phyloP scores from a whole-genome alignment of 1,140 invertebrate species.

The Meloidogyne hapla region DNA sequence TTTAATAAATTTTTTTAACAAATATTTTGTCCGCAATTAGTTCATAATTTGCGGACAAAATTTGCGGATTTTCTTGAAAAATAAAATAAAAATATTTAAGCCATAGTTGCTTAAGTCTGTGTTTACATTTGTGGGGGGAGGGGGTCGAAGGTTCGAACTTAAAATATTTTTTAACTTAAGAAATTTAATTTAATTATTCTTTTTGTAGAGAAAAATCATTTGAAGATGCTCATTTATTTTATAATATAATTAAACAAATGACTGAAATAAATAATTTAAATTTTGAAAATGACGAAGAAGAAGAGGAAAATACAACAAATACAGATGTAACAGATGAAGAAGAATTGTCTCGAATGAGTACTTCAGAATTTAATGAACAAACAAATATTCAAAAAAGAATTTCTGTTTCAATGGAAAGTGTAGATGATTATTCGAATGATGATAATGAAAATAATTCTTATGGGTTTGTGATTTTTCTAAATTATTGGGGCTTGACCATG shows the following conservation, averaged over 20 bases:
- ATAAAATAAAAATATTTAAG: too few species aligned
- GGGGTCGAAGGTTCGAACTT: background rate
- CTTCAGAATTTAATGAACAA: constrained; percentile 19
- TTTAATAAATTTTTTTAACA: too few species aligned
- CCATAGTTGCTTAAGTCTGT: too few species aligned
- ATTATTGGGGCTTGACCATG: too few species aligned
- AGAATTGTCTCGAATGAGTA: constrained; percentile 26
- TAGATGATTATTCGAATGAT: background rate
- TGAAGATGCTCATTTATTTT: constrained; percentile 33
- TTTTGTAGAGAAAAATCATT: constrained; percentile 38
- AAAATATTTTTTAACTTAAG: too few species aligned
- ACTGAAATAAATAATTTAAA: background rate
- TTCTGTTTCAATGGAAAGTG: constrained; percentile 13
- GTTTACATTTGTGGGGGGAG: too few species aligned
- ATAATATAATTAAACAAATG: constrained; percentile 20
- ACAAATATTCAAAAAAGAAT: constrained; percentile 5
- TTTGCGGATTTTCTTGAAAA: background rate
- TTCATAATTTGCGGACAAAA: too few species aligned
- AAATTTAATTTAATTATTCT: background rate
- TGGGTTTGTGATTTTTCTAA: background rate
- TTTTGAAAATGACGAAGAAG: constrained; percentile 18
- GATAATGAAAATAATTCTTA: background rate
- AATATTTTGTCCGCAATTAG: too few species aligned
- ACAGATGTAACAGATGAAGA: constrained; percentile 4
- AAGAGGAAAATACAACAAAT: background rate